Evolutionary conservation across 2,113 vertebrate species (phyloP).

Genomic region (Gymnocephalus cernua): DNA sequence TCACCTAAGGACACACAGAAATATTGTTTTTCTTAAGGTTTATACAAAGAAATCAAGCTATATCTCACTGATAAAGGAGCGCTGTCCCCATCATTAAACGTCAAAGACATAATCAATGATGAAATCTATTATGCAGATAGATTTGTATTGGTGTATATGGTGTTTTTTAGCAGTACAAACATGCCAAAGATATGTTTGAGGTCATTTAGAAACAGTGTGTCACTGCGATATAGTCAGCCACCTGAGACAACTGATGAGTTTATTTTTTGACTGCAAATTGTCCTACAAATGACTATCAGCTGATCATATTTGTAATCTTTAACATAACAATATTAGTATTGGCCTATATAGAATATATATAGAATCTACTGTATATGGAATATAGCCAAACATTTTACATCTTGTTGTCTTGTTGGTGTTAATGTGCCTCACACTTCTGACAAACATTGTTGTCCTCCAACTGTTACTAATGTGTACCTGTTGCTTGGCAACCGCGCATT

Average conservation of each 20-base stretch:
- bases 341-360: too few relatives aligned
- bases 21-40: not conserved
- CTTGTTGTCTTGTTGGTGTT: not conserved
- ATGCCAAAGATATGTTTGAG: too few relatives aligned
- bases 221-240: too few relatives aligned
- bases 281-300: not conserved
- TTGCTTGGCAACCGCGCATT: conserved; percentile 15
- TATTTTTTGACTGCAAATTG: not conserved
- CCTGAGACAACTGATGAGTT: not conserved
- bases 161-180: too few relatives aligned
- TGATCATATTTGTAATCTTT: not conserved
- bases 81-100: not conserved
- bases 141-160: not conserved
- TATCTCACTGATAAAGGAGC: not conserved
- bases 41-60: not conserved
- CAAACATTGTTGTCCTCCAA: too few relatives aligned
- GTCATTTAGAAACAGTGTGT: too few relatives aligned
- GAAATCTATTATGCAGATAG: too few relatives aligned
- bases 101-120: not conserved
- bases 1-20: conserved; percentile 83
- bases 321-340: too few relatives aligned
- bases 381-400: not conserved
- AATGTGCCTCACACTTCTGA: not conserved
- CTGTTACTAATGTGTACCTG: not conserved
- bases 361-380: not conserved